Evolutionary conservation across 2,888 invertebrate species (phyloP).

Genomic region (Plagiodera versicolora): DNA sequence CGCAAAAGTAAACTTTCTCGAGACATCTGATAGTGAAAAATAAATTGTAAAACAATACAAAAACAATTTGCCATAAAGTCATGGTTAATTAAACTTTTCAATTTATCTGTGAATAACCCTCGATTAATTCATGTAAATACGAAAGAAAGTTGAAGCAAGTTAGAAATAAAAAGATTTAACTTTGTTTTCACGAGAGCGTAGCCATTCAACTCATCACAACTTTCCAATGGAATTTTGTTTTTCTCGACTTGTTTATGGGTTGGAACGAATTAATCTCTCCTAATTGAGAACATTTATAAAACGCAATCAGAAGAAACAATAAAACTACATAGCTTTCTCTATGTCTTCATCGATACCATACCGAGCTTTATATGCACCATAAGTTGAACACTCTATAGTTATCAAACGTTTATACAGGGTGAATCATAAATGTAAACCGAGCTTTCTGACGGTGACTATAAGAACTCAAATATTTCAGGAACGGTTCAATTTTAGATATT

Average conservation of each 20-base stretch:
- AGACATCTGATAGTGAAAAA: too few species aligned
- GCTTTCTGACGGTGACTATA: too few species aligned
- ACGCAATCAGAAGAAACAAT: not conserved
- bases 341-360: too few species aligned
- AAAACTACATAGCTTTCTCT: not conserved
- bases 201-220: conserved; percentile 19
- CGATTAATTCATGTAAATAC: conserved; percentile 32
- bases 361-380: too few species aligned
- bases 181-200: conserved; percentile 17
- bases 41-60: not conserved
- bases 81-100: conserved; percentile 27
- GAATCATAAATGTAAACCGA: too few species aligned
- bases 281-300: not conserved
- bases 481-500: too few species aligned
- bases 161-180: conserved; percentile 22
- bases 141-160: conserved; percentile 23
- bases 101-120: conserved; percentile 29
- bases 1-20: too few species aligned
- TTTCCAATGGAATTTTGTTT: conserved; percentile 21
- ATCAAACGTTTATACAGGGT: too few species aligned
- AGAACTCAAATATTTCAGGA: too few species aligned
- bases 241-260: conserved; percentile 17
- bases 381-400: too few species aligned
- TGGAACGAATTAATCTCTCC: conserved; percentile 2
- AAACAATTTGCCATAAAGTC: conserved; percentile 24